Percentiles rank a stretch among this genome's conserved stretches.
Conservation (phyloP, 2,113 vertebrate species). For the Rhea pennata region DNA sequence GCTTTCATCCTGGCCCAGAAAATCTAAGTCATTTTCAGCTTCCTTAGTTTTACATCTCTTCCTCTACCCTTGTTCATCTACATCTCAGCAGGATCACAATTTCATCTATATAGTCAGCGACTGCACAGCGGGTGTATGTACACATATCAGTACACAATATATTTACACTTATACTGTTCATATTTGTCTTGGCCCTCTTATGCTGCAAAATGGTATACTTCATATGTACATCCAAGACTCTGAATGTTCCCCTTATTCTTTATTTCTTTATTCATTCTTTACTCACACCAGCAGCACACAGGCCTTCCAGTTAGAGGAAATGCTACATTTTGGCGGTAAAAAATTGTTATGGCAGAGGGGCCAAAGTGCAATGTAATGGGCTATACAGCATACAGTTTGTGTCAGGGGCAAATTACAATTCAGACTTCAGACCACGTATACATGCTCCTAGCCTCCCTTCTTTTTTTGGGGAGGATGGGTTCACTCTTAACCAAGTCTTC, state of each 20-base stretch:
- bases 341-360: neutral
- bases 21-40: neutral
- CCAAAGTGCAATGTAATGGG: neutral
- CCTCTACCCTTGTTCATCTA: neutral
- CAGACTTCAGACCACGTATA: neutral
- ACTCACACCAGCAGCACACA: neutral
- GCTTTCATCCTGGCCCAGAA: neutral
- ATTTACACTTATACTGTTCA: neutral
- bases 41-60: neutral
- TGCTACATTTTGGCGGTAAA: neutral
- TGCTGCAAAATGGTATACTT: neutral
- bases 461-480: neutral
- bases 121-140: neutral
- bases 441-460: neutral
- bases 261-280: neutral
- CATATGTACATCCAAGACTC: neutral
- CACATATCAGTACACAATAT: neutral
- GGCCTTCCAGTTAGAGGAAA: neutral
- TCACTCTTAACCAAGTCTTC: neutral
- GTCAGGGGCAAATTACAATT: neutral
- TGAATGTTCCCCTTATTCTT: neutral
- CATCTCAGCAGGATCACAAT: neutral
- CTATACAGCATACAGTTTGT: neutral
- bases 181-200: neutral
- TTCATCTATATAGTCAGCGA: neutral